These are phyloP conservation scores for Anguilla anguilla DNA, from an alignment of 2,797 vertebrate genomes.

Conservation along the genomic window DNA sequence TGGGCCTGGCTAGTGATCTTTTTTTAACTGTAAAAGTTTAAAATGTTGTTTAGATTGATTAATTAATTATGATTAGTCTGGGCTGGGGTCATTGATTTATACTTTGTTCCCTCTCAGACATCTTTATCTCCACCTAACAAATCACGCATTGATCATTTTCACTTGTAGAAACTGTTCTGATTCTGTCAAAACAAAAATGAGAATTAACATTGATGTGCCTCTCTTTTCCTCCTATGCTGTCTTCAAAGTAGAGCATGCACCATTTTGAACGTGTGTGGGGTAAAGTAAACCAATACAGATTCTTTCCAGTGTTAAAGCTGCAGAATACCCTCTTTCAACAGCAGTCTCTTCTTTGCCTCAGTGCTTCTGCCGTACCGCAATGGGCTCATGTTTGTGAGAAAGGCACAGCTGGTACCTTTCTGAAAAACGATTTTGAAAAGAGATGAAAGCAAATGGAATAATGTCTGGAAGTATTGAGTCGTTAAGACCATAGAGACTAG, in stretches of 20 bases:
- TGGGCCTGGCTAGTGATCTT: neutral
- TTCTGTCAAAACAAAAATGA: constrained; percentile 53
- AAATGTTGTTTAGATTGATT: neutral
- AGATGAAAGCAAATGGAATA: constrained; percentile 11
- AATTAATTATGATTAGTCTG: neutral
- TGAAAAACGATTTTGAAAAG: constrained; percentile 15
- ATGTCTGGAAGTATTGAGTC: neutral
- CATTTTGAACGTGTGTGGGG: constrained; percentile 94
- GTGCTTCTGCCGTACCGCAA: neutral
- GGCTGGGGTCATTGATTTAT: neutral
- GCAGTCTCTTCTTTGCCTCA: constrained; percentile 31
- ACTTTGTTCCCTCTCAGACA: neutral
- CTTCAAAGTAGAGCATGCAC: constrained; percentile 94
- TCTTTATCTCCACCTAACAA: constrained; percentile 22
- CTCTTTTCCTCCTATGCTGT: constrained; percentile 75
- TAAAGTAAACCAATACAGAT: constrained; percentile 90
- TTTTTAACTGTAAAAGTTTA: neutral
- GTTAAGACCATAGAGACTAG: neutral
- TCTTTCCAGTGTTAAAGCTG: constrained; percentile 81
- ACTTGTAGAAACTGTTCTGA: constrained; percentile 28
- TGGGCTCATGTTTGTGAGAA: neutral
- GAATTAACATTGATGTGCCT: constrained; percentile 69
- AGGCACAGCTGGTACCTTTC: neutral
- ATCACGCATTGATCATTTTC: constrained; percentile 22
- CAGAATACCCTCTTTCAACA: constrained; percentile 53